Evolutionary conservation across 2,888 invertebrate species (phyloP).

Genomic region (Eremobia ochroleuca): DNA sequence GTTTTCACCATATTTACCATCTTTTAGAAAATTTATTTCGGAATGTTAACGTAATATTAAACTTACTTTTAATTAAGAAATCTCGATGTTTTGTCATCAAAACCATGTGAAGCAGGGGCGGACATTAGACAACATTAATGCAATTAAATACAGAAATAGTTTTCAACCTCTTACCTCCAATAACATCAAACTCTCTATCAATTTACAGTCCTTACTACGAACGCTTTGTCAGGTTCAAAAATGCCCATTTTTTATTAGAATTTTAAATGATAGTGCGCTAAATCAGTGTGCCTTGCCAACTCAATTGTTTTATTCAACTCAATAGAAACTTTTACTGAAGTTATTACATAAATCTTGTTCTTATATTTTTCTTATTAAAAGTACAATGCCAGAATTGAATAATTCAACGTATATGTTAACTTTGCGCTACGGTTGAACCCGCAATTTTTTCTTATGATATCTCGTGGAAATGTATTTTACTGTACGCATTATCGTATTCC

Average conservation of each 20-base stretch:
- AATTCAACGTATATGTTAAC: slow-evolving; percentile 6
- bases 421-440: neutral
- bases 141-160: neutral
- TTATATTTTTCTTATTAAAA: slow-evolving; percentile 28
- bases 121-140: too few relatives aligned
- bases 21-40: neutral
- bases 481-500: neutral
- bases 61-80: neutral
- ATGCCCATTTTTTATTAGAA: slow-evolving; percentile 6
- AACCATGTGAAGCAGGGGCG: neutral
- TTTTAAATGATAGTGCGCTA: slow-evolving; percentile 14
- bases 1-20: neutral
- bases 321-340: slow-evolving; percentile 41
- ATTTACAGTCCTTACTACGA: neutral
- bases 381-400: slow-evolving; percentile 23
- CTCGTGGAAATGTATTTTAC: neutral
- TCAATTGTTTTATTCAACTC: slow-evolving; percentile 37
- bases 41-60: neutral
- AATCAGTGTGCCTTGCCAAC: slow-evolving; percentile 20
- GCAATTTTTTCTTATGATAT: neutral
- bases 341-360: slow-evolving; percentile 45
- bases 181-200: neutral
- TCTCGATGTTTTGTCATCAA: neutral
- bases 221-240: neutral
- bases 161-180: neutral